phyloP scores from a whole-genome alignment of 1,140 invertebrate genomes.

The Colletes gigas region DNA sequence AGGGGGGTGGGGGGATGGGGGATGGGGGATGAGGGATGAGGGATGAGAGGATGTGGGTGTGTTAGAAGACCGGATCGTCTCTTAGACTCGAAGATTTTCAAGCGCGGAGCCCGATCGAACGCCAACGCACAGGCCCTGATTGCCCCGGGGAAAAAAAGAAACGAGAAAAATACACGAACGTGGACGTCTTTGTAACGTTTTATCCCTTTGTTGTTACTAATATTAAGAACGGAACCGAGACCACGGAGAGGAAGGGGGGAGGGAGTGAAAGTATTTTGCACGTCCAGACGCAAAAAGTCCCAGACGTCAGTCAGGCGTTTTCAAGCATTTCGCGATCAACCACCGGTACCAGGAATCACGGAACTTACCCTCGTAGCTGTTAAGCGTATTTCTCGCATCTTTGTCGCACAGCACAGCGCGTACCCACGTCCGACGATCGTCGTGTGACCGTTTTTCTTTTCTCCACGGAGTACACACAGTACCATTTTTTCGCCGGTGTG shows the following conservation, averaged over 20 bases:
- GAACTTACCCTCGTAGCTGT: neutral
- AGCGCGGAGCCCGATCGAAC: slow-evolving; percentile 59
- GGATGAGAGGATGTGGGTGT: slow-evolving; percentile 32
- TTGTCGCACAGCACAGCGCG: slow-evolving; percentile 51
- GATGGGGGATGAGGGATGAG: neutral
- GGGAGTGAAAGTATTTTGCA: slow-evolving; percentile 27
- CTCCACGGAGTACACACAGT: neutral
- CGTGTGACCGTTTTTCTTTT: slow-evolving; percentile 21
- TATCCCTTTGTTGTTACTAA: slow-evolving; percentile 37
- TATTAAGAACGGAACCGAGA: slow-evolving; percentile 18
- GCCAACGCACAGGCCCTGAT: slow-evolving; percentile 54
- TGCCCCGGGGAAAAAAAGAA: slow-evolving; percentile 4
- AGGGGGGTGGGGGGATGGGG: slow-evolving; percentile 16
- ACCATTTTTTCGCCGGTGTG: slow-evolving; percentile 12
- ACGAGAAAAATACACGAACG: neutral
- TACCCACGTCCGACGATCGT: slow-evolving; percentile 50
- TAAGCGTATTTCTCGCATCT: neutral
- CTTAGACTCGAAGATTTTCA: slow-evolving; percentile 43
- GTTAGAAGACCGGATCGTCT: slow-evolving; percentile 30
- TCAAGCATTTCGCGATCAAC: neutral
- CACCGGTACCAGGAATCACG: neutral
- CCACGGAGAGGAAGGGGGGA: neutral
- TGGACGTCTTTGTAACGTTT: slow-evolving; percentile 36
- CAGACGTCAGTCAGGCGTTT: too few species aligned
- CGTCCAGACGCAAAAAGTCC: neutral